A percentile compares a stretch with the other conserved stretches of the same genome.
phyloP scores from a whole-genome alignment of 2,888 invertebrate genomes.

The Sericinus montela region DNA sequence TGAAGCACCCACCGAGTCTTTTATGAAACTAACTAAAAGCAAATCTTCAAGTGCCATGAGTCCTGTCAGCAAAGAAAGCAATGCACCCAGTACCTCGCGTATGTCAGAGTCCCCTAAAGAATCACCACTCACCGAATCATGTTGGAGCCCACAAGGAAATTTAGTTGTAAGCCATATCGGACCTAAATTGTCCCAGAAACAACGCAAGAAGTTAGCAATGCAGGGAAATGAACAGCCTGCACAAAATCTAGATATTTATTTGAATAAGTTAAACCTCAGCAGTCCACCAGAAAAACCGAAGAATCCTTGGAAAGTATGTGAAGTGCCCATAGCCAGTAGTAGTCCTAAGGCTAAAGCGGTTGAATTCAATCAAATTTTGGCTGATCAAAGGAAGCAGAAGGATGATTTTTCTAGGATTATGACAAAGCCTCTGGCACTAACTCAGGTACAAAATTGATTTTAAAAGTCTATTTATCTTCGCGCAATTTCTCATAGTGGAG shows the following conservation, averaged over 20 bases:
- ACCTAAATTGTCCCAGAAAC: conserved; percentile 82
- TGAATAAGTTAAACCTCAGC: conserved; percentile 42
- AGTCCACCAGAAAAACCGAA: conserved; percentile 67
- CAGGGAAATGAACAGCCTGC: conserved; percentile 51
- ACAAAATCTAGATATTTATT: conserved; percentile 48
- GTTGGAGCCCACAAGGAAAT: conserved; percentile 50
- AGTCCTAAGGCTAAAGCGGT: conserved; percentile 53
- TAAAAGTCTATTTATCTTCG: too few relatives aligned
- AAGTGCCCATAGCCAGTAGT: conserved; percentile 47
- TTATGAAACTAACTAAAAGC: conserved; percentile 58
- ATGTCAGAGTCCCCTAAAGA: conserved; percentile 61
- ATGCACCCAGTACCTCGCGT: conserved; percentile 39
- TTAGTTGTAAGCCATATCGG: conserved; percentile 63
- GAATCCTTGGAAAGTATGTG: conserved; percentile 68
- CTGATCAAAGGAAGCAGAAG: conserved; percentile 85
- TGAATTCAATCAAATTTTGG: conserved; percentile 80
- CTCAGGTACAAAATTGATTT: conserved; percentile 82
- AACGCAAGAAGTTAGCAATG: conserved; percentile 79
- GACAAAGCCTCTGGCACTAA: conserved; percentile 85
- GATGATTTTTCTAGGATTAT: conserved; percentile 85
- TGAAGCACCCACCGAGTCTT: conserved; percentile 53
- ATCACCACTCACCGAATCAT: conserved; percentile 41
- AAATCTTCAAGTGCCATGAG: conserved; percentile 43
- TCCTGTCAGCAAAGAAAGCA: conserved; percentile 18
- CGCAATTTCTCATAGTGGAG: too few relatives aligned